Evolutionary conservation across 2,888 invertebrate genomes (phyloP).

Genomic region (Macrophya alboannulata): DNA sequence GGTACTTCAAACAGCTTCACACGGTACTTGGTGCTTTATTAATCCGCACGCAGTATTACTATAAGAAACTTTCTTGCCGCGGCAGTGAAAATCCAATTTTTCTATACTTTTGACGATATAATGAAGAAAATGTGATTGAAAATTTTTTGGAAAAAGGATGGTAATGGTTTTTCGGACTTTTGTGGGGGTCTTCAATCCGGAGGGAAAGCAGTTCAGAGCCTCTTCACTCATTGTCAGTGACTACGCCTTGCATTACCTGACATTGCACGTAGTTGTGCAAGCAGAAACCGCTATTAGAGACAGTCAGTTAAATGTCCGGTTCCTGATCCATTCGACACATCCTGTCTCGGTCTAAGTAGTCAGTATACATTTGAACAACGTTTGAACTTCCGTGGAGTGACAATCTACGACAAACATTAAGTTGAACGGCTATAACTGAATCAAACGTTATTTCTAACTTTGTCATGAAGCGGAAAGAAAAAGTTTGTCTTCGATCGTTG

Average conservation of each 20-base stretch:
- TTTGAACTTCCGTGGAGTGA: conserved; percentile 22
- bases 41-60: background rate
- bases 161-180: background rate
- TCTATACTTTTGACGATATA: background rate
- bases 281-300: background rate
- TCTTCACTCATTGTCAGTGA: background rate
- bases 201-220: background rate
- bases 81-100: background rate
- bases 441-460: background rate
- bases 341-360: conserved; percentile 1
- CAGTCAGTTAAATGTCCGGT: conserved; percentile 13
- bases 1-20: conserved; percentile 8
- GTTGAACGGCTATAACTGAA: background rate
- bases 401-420: background rate
- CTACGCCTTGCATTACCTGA: background rate
- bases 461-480: background rate
- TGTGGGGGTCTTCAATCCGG: background rate
- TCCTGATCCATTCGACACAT: conserved; percentile 38
- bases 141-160: background rate
- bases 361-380: background rate
- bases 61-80: conserved; percentile 4
- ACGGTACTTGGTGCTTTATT: background rate
- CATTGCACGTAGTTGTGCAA: background rate
- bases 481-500: background rate
- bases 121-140: background rate